These are phyloP conservation scores for Diaphora mendica DNA, from an alignment of 2,888 invertebrate species.

Conservation along the genomic window DNA sequence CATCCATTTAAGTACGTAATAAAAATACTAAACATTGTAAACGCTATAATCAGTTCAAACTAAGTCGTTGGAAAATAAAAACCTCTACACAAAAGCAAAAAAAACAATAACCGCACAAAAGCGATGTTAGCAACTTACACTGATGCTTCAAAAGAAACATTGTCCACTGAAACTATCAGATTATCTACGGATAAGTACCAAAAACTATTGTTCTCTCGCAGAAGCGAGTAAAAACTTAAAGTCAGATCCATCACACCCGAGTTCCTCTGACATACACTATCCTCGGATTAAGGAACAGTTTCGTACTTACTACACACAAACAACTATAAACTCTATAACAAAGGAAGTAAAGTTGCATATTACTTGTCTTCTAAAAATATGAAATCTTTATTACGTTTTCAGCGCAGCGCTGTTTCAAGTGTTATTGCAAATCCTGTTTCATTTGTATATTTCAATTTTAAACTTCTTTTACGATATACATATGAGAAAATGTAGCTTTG, in stretches of 20 bases:
- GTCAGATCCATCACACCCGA: conserved; percentile 29
- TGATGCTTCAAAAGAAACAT: background rate
- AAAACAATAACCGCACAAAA: background rate
- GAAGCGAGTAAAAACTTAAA: conserved; percentile 14
- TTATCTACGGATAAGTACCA: conserved; percentile 9
- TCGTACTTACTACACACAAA: conserved; percentile 1
- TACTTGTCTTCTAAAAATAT: conserved; percentile 8
- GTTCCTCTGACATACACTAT: conserved; percentile 23
- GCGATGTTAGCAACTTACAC: background rate
- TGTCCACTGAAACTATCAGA: background rate
- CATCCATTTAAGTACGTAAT: no score
- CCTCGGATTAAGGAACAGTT: conserved; percentile 30
- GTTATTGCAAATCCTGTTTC: conserved; percentile 43
- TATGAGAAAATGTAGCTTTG: conserved; percentile 17
- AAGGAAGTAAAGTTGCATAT: conserved; percentile 8
- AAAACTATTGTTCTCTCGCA: conserved; percentile 11
- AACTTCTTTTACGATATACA: conserved; percentile 17
- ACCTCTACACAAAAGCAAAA: background rate
- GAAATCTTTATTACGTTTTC: conserved; percentile 43
- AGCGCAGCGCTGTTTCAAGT: conserved; percentile 37
- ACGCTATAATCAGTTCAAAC: background rate
- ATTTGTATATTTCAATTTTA: conserved; percentile 42
- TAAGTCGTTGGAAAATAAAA: background rate
- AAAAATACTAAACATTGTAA: no score
- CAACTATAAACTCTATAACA: conserved; percentile 19